Percentiles rank a stretch among this genome's conserved stretches.
Evolutionary conservation across 2,888 invertebrate species (phyloP).

Genomic region (Euphydryas editha): DNA sequence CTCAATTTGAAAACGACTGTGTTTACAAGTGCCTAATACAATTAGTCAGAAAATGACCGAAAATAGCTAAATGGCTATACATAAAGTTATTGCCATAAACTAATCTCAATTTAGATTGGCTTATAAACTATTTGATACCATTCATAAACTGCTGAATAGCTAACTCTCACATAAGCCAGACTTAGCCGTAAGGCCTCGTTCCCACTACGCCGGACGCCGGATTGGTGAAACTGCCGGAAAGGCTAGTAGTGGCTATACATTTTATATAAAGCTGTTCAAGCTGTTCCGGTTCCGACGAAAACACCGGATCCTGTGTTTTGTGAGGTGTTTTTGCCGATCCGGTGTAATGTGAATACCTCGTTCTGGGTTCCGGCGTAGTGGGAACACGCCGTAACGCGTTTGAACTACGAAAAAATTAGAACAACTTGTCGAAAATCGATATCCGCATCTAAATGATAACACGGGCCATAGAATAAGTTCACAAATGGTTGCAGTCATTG

Average conservation of each 20-base stretch:
- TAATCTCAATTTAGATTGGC: not conserved
- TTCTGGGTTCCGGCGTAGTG: too few relatives aligned
- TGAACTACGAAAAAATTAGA: slow-evolving; percentile 14
- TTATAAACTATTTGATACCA: not conserved
- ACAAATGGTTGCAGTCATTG: slow-evolving; percentile 62
- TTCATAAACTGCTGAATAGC: not conserved
- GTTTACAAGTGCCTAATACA: not conserved
- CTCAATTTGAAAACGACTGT: not conserved
- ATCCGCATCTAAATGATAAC: slow-evolving; percentile 7
- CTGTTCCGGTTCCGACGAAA: too few relatives aligned
- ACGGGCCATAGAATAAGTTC: slow-evolving; percentile 40
- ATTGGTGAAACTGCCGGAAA: too few relatives aligned
- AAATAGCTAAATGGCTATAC: not conserved
- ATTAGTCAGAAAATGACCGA: not conserved
- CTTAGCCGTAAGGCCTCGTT: not conserved
- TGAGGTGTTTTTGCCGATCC: too few relatives aligned
- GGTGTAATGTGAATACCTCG: too few relatives aligned
- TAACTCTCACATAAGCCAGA: not conserved
- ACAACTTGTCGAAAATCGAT: slow-evolving; percentile 10
- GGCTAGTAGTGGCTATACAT: too few relatives aligned
- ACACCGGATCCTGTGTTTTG: too few relatives aligned
- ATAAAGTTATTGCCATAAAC: not conserved
- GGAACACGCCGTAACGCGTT: too few relatives aligned
- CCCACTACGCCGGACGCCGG: too few relatives aligned
- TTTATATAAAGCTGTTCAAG: too few relatives aligned